Evolutionary conservation across 2,113 vertebrate species (phyloP).

Genomic region (Cottus gobio): DNA sequence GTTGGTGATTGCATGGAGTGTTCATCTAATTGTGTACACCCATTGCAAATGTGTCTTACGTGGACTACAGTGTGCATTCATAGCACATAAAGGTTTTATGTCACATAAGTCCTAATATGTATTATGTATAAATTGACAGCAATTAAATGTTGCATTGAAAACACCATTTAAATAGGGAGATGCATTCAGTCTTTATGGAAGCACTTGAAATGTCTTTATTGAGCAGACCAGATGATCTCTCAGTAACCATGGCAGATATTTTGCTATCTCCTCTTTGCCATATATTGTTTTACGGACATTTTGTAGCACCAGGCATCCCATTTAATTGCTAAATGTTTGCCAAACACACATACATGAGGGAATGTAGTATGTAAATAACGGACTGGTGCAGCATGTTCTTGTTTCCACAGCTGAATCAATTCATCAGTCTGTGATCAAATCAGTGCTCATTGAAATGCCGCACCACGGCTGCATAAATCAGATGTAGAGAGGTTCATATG

Average conservation of each 20-base stretch:
- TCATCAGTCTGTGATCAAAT: conserved; percentile 70
- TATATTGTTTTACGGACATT: conserved; percentile 2
- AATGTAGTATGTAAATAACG: conserved; percentile 52
- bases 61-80: neutral
- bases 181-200: neutral
- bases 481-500: conserved; percentile 51
- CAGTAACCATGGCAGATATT: neutral
- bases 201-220: neutral
- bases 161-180: neutral
- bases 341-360: conserved; percentile 40
- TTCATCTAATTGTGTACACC: neutral
- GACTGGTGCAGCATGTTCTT: conserved; percentile 45
- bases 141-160: neutral
- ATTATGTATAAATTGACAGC: neutral
- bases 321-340: conserved; percentile 33
- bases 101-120: neutral
- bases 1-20: neutral
- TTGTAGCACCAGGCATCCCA: neutral
- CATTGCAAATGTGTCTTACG: neutral
- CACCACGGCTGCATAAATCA: conserved; percentile 68
- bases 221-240: neutral
- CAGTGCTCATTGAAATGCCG: conserved; percentile 66
- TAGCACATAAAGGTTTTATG: neutral
- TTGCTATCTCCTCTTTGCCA: neutral
- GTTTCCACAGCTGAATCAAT: conserved; percentile 64